Conservation (phyloP, 2,888 invertebrate species). For the Lepidochrysops patricia region DNA sequence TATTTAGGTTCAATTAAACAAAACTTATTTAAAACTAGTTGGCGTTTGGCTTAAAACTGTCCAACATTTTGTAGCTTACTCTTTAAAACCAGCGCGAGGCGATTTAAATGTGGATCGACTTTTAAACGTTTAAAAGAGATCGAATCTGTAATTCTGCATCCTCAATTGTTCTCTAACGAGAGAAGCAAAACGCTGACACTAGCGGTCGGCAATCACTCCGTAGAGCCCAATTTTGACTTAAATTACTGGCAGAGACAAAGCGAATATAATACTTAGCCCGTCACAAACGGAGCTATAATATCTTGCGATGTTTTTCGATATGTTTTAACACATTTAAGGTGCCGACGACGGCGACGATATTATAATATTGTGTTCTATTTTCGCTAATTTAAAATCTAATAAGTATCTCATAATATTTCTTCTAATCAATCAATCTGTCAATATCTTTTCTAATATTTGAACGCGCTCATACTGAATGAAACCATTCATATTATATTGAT, state of each 20-base stretch:
- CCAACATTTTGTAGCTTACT: not conserved
- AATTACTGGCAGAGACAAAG: constrained; percentile 28
- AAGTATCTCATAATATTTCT: not conserved
- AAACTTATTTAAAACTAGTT: too few relatives aligned
- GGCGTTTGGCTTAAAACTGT: not conserved
- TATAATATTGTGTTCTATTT: too few relatives aligned
- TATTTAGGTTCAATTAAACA: too few relatives aligned
- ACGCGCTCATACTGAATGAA: not conserved
- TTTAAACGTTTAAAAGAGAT: constrained; percentile 5
- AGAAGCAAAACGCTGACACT: constrained; percentile 67
- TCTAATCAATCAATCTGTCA: too few relatives aligned
- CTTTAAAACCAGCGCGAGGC: not conserved
- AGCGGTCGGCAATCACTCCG: constrained; percentile 59
- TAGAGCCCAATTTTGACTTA: constrained; percentile 27
- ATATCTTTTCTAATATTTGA: too few relatives aligned
- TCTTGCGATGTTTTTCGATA: too few relatives aligned
- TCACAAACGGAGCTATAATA: too few relatives aligned
- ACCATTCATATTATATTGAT: not conserved
- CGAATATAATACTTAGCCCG: too few relatives aligned
- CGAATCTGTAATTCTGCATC: constrained; percentile 25
- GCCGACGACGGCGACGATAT: not conserved
- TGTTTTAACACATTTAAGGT: not conserved
- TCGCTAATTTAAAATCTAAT: not conserved
- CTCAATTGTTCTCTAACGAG: constrained; percentile 63
- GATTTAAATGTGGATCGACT: constrained; percentile 2